Conservation (phyloP, 2,113 vertebrate genomes). For the Muscicapa adusta region DNA sequence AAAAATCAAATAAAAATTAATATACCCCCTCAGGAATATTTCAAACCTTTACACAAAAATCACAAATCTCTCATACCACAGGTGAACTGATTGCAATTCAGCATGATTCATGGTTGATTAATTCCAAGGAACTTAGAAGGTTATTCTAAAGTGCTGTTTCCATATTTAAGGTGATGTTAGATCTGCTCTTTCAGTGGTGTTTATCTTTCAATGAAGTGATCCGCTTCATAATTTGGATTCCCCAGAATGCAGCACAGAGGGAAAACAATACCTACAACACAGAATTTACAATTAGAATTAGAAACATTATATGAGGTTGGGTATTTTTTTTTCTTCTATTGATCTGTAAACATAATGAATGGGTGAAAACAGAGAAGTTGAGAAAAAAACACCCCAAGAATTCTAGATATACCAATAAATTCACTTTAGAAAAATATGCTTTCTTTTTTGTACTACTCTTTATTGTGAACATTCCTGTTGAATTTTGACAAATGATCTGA, state of each 20-base stretch:
- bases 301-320: not conserved
- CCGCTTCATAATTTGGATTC: conserved; percentile 69
- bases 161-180: not conserved
- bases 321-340: not conserved
- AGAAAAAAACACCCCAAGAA: not conserved
- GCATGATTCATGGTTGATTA: not conserved
- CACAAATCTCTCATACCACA: not conserved
- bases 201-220: conserved; percentile 65
- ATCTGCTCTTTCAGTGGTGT: conserved; percentile 53
- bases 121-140: not conserved
- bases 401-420: not conserved
- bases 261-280: conserved; percentile 80
- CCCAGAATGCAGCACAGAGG: conserved; percentile 83
- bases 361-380: not conserved
- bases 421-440: not conserved
- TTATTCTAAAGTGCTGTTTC: not conserved
- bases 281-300: conserved; percentile 13
- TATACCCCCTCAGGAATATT: not conserved
- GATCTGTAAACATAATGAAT: not conserved
- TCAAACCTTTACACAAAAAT: not conserved
- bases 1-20: not conserved
- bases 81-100: not conserved
- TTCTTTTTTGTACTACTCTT: not conserved
- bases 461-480: not conserved
- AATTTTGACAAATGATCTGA: not conserved